These are phyloP conservation scores for Capromys pilorides DNA, from an alignment of 2,797 vertebrate genomes.

Conservation along the genomic window DNA sequence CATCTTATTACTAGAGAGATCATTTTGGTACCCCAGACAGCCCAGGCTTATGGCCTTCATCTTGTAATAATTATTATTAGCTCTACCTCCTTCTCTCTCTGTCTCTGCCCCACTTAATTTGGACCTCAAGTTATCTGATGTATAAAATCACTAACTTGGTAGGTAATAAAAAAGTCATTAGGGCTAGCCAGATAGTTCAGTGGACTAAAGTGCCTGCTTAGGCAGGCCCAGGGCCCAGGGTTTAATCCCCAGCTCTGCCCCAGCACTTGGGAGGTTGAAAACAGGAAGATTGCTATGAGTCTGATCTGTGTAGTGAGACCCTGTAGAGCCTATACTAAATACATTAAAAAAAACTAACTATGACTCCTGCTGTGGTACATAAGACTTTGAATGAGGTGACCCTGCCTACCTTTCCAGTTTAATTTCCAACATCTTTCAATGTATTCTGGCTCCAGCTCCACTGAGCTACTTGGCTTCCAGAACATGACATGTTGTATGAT, in stretches of 20 bases:
- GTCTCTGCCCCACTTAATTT: neutral
- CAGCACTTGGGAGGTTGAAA: too few species aligned
- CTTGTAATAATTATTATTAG: neutral
- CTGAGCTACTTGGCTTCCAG: neutral
- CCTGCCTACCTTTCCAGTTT: neutral
- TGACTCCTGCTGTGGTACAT: neutral
- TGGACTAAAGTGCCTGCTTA: too few species aligned
- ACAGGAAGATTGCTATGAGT: too few species aligned
- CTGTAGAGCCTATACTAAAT: too few species aligned
- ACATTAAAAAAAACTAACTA: neutral
- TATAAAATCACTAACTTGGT: neutral
- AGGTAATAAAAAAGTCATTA: neutral
- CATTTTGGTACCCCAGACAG: neutral
- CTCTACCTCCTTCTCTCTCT: neutral
- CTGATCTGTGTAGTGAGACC: too few species aligned
- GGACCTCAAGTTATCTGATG: neutral
- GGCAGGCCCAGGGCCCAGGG: too few species aligned
- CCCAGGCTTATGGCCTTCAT: too few species aligned
- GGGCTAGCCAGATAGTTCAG: too few species aligned
- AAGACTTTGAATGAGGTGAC: neutral
- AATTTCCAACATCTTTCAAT: neutral
- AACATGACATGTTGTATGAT: neutral
- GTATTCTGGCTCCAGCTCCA: neutral
- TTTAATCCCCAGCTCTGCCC: too few species aligned
- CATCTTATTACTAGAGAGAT: neutral